phyloP scores from a whole-genome alignment of 64 coral and sea anemone genomes.

The Montipora efflorescens region DNA sequence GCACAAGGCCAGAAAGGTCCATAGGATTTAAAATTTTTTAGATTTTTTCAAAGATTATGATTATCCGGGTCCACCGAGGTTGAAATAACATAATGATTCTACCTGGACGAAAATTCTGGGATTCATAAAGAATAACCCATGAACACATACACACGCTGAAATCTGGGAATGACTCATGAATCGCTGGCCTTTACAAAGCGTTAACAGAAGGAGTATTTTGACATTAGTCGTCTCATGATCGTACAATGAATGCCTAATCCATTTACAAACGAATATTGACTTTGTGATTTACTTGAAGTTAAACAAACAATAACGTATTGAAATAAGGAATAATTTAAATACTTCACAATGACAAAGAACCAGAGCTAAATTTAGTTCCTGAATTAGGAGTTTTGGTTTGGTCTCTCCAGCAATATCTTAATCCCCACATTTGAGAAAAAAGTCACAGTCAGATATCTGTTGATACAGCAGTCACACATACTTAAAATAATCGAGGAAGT shows the following conservation, averaged over 20 bases:
- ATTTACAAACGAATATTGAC: slow-evolving; percentile 9
- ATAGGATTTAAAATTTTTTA: neutral
- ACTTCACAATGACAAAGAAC: neutral
- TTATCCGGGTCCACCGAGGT: neutral
- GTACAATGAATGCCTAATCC: neutral
- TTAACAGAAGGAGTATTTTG: neutral
- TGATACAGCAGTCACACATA: neutral
- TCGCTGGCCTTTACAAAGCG: neutral
- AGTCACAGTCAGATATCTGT: neutral
- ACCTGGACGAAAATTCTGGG: no score
- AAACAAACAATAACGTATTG: slow-evolving; percentile 15
- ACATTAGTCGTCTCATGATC: neutral
- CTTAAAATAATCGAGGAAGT: slow-evolving; percentile 17
- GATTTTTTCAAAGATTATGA: neutral
- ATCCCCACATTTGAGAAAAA: neutral
- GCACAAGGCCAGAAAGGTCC: neutral
- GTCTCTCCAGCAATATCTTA: neutral
- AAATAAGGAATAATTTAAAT: no score
- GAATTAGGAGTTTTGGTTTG: neutral
- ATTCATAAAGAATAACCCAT: neutral
- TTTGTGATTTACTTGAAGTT: neutral
- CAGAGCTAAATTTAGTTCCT: neutral
- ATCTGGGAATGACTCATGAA: neutral
- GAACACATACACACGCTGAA: neutral
- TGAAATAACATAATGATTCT: neutral